Percentiles rank a stretch among this genome's conserved stretches.
Evolutionary conservation across 2,113 vertebrate genomes (phyloP).

Genomic region (Beaufortia kweichowensis): DNA sequence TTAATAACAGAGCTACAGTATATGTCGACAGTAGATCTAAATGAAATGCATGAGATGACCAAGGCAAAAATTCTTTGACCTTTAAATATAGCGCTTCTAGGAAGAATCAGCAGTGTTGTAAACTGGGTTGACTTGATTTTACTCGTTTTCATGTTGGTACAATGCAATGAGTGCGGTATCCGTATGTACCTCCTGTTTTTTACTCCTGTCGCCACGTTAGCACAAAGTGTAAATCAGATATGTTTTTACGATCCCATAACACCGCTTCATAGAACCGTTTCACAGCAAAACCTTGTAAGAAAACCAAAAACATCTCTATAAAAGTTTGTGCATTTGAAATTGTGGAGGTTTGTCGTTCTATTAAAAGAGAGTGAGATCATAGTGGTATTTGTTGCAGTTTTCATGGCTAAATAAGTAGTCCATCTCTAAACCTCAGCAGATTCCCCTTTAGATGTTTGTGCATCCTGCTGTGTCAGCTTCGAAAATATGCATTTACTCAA

Average conservation of each 20-base stretch:
- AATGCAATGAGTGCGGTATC: slow-evolving; percentile 32
- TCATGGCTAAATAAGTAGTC: slow-evolving; percentile 21
- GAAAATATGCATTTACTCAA: background rate
- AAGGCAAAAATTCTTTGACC: background rate
- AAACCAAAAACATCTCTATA: slow-evolving; percentile 21
- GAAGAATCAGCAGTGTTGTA: slow-evolving; percentile 37
- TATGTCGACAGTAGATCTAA: background rate
- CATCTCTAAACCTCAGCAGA: slow-evolving; percentile 4
- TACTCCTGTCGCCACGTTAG: slow-evolving; percentile 5
- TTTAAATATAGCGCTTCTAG: background rate
- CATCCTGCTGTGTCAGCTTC: background rate
- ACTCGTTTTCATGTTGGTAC: slow-evolving; percentile 23
- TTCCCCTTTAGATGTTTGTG: background rate
- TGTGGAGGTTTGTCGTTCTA: slow-evolving; percentile 13
- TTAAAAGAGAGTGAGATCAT: slow-evolving; percentile 38
- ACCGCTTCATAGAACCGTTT: slow-evolving; percentile 18
- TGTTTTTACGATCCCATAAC: slow-evolving; percentile 20
- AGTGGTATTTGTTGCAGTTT: slow-evolving; percentile 26
- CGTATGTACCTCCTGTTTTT: slow-evolving; percentile 4
- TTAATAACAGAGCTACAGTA: background rate
- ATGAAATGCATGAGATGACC: background rate
- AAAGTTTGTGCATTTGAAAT: slow-evolving; percentile 21
- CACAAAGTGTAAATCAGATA: background rate
- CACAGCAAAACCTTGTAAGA: slow-evolving; percentile 21
- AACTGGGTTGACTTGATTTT: slow-evolving; percentile 36